Evolutionary conservation across 2,113 vertebrate species (phyloP).

Genomic region (Nansenia antarctica): DNA sequence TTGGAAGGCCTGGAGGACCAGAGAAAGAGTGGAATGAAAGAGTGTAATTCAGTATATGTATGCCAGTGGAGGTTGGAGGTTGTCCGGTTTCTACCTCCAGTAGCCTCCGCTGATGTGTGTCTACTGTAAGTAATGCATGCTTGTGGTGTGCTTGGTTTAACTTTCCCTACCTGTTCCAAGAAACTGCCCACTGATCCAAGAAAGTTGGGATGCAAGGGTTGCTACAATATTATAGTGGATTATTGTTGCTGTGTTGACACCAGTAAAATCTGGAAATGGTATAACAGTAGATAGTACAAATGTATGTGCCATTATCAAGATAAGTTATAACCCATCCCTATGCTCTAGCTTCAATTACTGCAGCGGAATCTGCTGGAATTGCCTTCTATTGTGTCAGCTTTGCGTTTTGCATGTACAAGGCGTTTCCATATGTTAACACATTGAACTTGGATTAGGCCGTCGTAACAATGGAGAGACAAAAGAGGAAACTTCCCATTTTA

Average conservation of each 20-base stretch:
- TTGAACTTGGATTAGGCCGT: constrained; percentile 49
- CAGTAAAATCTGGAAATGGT: not conserved
- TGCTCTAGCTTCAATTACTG: constrained; percentile 9
- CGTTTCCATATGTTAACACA: constrained; percentile 50
- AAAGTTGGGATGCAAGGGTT: too few relatives aligned
- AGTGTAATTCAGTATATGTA: too few relatives aligned
- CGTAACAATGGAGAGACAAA: constrained; percentile 14
- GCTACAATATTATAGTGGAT: not conserved
- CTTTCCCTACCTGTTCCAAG: too few relatives aligned
- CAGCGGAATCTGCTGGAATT: constrained; percentile 45
- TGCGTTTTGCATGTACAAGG: not conserved
- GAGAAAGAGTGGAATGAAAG: not conserved
- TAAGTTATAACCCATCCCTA: constrained; percentile 36
- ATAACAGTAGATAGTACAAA: constrained; percentile 6
- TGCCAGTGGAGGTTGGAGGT: too few relatives aligned
- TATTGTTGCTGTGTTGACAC: not conserved
- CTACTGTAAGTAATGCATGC: too few relatives aligned
- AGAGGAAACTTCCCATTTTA: constrained; percentile 4
- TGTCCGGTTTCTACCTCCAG: too few relatives aligned
- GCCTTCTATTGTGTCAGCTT: constrained; percentile 40
- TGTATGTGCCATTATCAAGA: constrained; percentile 6
- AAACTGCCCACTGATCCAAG: too few relatives aligned
- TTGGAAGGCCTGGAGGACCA: not conserved
- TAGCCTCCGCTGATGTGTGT: too few relatives aligned
- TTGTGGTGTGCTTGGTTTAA: too few relatives aligned